These are phyloP conservation scores for Manacus vitellinus DNA, from an alignment of 2,113 vertebrate species.

Conservation along the genomic window DNA sequence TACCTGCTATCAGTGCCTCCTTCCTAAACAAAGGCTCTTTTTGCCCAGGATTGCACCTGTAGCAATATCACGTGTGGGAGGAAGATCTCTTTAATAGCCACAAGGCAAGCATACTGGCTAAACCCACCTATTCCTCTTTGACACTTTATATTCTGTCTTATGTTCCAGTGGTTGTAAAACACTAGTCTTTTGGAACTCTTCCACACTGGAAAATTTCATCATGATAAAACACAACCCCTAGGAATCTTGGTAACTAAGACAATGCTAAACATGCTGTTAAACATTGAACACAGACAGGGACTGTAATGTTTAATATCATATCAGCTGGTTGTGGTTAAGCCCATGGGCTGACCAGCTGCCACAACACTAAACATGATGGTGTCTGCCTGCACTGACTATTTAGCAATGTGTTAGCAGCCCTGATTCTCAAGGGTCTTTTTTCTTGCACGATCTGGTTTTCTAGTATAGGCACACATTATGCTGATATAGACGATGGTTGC, in stretches of 20 bases:
- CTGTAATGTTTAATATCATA: slow-evolving; percentile 53
- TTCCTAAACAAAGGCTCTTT: neutral
- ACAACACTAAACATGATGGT: neutral
- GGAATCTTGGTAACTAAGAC: slow-evolving; percentile 61
- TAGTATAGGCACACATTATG: neutral
- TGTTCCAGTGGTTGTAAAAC: slow-evolving; percentile 37
- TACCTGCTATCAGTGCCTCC: neutral
- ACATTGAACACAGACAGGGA: slow-evolving; percentile 23
- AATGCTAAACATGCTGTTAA: slow-evolving; percentile 62
- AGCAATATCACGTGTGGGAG: neutral
- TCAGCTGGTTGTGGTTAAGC: slow-evolving; percentile 62
- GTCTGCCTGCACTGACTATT: neutral
- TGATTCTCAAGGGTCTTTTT: neutral
- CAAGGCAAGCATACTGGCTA: neutral
- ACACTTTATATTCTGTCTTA: neutral
- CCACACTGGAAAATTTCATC: slow-evolving; percentile 60
- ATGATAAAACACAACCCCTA: slow-evolving; percentile 37
- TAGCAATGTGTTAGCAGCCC: slow-evolving; percentile 8
- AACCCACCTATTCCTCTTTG: neutral
- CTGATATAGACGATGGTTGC: neutral
- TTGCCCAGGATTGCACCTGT: neutral
- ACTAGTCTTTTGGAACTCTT: slow-evolving; percentile 20
- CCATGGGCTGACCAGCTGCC: slow-evolving; percentile 53
- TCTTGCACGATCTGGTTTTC: slow-evolving; percentile 9
- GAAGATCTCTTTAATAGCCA: neutral